Percentiles rank a stretch among this genome's conserved stretches.
Conservation (phyloP, 2,797 vertebrate genomes). For the Cyclopterus lumpus region DNA sequence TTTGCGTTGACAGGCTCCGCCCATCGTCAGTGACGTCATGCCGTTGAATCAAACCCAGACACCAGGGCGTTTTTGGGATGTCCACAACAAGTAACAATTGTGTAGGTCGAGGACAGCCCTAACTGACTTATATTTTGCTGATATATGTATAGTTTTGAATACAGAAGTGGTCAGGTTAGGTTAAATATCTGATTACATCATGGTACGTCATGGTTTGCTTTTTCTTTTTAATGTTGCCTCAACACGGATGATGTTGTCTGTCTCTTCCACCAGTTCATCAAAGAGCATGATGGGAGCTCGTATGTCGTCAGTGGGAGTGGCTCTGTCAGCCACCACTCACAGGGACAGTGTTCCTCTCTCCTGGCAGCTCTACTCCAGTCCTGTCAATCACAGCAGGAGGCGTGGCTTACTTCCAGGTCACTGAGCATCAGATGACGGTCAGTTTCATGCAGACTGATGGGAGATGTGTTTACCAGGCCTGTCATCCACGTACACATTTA, state of each 20-base stretch:
- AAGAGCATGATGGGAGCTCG: slow-evolving; percentile 2
- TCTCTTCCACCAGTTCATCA: not conserved
- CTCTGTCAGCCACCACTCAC: not conserved
- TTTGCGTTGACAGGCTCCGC: no score
- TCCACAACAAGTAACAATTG: no score
- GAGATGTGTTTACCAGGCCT: slow-evolving; percentile 17
- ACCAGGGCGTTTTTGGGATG: no score
- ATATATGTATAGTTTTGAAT: not conserved
- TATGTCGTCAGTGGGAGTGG: not conserved
- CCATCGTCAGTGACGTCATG: no score
- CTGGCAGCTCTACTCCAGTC: not conserved
- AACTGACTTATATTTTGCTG: no score
- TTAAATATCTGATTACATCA: no score
- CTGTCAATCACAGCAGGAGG: not conserved
- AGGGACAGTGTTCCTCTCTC: not conserved
- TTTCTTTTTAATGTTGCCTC: not conserved
- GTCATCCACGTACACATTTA: no score
- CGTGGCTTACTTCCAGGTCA: not conserved
- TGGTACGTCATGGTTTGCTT: not conserved
- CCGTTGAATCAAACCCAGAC: no score
- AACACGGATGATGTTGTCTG: not conserved
- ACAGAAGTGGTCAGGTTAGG: no score
- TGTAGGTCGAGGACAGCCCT: no score
- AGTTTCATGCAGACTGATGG: slow-evolving; percentile 73
- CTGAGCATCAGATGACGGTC: slow-evolving; percentile 47